Base-by-base conservation (phyloP, 2,888 invertebrate genomes). In the Yponomeuta plumbellus region DNA sequence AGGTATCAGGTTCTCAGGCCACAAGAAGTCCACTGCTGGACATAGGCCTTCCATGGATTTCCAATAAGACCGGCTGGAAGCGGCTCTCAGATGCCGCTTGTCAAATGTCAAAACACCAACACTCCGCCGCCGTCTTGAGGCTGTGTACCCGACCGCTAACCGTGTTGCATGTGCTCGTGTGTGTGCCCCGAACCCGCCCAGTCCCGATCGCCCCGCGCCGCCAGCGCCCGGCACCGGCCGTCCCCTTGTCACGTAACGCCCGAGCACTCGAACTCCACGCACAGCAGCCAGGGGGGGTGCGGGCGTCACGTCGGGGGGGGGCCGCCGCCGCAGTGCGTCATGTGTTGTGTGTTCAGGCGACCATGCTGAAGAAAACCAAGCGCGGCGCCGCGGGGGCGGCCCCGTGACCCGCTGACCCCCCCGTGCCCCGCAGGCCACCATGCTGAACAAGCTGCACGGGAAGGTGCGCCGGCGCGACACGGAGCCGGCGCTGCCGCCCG, bases 301-400 rank as follows among this genome's bases (percentile, higher is more conserved):
- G 63, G 26, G n/a, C 39, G 40, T 63, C 57, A n/a, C 59, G 40
- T 39, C 26, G 64, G 22, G 21, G 44, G 67, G 40, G 59, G 59
- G 68, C 23, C 61, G 66, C 56, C 61, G 56, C 61, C 63, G 11
- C 40, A 21, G 58, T 61, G n/a, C 61, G 68, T 66, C 57, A 64
- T 22, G 64, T 20, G 26, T 20, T 63, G 52, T 67, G 64, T 69
- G 64, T 65, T 84, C 94, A 99, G 99, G 99, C 99, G 88, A 99
- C 99, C 92, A 99, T 99, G 99, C 94, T 99, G 95, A 99, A 99
- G 96, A 99, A 99, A 96, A 96, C 96, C 93, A 99, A 99, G 95
- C 98, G 98, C 94, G 96, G 92, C 95, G 95, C 94, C 92, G 93
- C 93, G 92, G 93, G 93, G 91, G 93, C 92, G 91, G 80, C 80